These are phyloP conservation scores for Ceryle rudis DNA, from an alignment of 2,797 vertebrate genomes.

Conservation along the genomic window DNA sequence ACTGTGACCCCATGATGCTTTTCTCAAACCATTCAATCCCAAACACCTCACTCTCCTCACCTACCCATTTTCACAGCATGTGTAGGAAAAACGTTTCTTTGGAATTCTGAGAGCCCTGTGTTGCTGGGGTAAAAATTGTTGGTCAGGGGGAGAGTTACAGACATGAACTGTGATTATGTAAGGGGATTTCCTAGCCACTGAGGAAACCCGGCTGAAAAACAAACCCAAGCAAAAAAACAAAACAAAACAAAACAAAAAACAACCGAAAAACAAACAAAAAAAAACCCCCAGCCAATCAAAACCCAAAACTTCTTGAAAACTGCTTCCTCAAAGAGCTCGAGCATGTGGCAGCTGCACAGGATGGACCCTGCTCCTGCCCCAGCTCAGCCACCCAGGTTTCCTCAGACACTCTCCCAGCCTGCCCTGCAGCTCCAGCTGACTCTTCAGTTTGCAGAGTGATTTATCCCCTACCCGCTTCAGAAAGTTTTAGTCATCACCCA, in stretches of 20 bases:
- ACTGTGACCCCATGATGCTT: background rate
- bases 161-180: background rate
- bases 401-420: background rate
- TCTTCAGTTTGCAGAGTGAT: background rate
- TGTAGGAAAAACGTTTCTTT: background rate
- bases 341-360: background rate
- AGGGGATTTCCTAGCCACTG: background rate
- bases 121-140: background rate
- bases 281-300: background rate
- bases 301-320: background rate
- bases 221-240: background rate
- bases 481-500: constrained; percentile 39
- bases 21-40: background rate
- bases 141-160: background rate
- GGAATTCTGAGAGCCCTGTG: background rate
- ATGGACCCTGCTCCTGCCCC: background rate
- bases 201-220: background rate
- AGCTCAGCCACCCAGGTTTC: background rate
- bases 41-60: background rate
- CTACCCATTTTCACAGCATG: background rate
- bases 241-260: too few species aligned
- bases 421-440: background rate
- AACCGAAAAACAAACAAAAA: background rate
- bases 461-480: constrained; percentile 30
- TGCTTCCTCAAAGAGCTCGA: background rate